Conservation (phyloP, 2,888 invertebrate species). For the Deilephila elpenor region DNA sequence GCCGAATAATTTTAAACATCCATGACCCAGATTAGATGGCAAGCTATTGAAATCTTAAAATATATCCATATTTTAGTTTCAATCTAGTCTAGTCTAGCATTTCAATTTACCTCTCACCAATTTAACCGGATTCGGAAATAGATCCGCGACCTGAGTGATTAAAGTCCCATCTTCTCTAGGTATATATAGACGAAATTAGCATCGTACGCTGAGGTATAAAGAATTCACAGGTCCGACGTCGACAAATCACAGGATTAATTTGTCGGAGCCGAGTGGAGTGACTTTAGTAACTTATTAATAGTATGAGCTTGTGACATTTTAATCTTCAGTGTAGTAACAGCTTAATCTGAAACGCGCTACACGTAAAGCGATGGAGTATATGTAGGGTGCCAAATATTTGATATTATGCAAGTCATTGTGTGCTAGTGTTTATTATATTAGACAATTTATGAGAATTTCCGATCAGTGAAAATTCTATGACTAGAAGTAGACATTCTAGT, state of each 20-base stretch:
- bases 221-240: not conserved
- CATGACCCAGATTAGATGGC: not conserved
- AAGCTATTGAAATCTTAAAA: not conserved
- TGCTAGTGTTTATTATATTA: too few relatives aligned
- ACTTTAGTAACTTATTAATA: conserved; percentile 1
- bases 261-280: not conserved
- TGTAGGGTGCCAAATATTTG: not conserved
- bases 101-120: not conserved
- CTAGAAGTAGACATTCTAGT: too few relatives aligned
- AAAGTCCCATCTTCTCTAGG: not conserved
- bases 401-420: too few relatives aligned
- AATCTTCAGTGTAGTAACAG: not conserved
- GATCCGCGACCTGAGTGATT: not conserved
- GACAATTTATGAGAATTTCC: too few relatives aligned
- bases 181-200: conserved; percentile 4
- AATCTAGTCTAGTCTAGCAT: too few relatives aligned
- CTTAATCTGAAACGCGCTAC: not conserved
- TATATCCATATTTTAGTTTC: not conserved
- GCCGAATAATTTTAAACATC: too few relatives aligned
- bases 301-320: not conserved
- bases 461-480: too few relatives aligned
- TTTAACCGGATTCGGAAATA: not conserved
- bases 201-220: not conserved
- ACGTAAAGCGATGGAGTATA: not conserved
- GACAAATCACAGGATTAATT: conserved; percentile 21